Evolutionary conservation across 1,140 invertebrate species (phyloP).

Genomic region (Harlomillsia oculata): DNA sequence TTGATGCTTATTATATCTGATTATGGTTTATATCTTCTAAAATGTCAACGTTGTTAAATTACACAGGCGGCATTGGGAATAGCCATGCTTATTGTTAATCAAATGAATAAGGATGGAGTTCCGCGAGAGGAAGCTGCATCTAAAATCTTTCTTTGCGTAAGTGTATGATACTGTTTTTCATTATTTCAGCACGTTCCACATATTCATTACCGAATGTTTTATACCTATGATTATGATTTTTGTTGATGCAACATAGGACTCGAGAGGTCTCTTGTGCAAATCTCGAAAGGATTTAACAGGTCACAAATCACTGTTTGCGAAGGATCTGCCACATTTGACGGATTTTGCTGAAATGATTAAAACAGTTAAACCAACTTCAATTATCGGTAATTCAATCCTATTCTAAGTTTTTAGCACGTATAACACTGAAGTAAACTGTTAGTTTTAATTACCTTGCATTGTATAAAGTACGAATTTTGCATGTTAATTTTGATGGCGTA

Average conservation of each 20-base stretch:
- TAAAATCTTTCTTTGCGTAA: conserved; percentile 30
- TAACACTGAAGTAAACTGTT: not conserved
- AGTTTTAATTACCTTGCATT: not conserved
- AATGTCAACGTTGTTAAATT: too few species aligned
- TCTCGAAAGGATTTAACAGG: conserved; percentile 59
- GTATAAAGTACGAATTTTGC: not conserved
- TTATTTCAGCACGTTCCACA: not conserved
- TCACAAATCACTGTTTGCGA: conserved; percentile 67
- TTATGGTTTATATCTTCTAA: too few species aligned
- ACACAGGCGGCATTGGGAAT: conserved; percentile 71
- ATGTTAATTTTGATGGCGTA: conserved; percentile 4
- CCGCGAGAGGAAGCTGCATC: conserved; percentile 54
- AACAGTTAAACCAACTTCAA: conserved; percentile 64
- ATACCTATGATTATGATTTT: not conserved
- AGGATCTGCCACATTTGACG: conserved; percentile 56
- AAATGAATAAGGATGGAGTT: conserved; percentile 72
- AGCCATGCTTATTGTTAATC: conserved; percentile 72
- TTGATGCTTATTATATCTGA: too few species aligned
- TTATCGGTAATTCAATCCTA: conserved; percentile 58
- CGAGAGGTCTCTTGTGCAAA: conserved; percentile 71
- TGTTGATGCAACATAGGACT: conserved; percentile 68
- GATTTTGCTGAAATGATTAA: conserved; percentile 67
- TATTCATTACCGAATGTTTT: not conserved
- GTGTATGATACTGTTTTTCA: not conserved
- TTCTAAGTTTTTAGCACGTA: not conserved